Conservation (phyloP, 2,113 vertebrate genomes). For the Pseudopodoces humilis region DNA sequence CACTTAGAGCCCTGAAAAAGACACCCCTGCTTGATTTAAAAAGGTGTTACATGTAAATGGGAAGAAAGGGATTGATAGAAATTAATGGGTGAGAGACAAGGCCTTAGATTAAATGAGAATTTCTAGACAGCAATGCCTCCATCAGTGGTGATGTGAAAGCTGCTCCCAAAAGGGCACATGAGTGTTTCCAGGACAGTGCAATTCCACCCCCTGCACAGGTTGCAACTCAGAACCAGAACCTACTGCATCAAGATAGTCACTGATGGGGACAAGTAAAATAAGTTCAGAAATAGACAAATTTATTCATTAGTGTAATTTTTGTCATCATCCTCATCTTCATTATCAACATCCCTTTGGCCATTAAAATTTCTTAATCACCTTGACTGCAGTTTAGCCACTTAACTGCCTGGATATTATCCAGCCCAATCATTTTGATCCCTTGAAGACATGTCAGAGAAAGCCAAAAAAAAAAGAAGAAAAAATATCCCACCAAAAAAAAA, state of each 20-base stretch:
- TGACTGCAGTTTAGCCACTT: neutral
- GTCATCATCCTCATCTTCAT: neutral
- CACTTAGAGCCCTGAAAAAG: neutral
- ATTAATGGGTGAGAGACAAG: neutral
- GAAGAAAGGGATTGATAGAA: slow-evolving; percentile 26
- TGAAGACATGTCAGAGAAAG: neutral
- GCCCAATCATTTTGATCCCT: neutral
- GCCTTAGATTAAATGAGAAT: neutral
- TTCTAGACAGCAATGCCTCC: neutral
- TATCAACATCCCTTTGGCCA: neutral
- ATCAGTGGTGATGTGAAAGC: neutral
- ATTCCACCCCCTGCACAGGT: neutral
- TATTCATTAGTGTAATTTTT: neutral
- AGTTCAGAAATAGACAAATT: neutral
- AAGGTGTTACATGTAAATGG: neutral
- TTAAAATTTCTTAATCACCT: neutral
- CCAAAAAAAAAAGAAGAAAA: neutral
- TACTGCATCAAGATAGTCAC: neutral
- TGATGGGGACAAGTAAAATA: neutral
- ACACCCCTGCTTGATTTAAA: neutral
- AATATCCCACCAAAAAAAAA: neutral
- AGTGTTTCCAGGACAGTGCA: neutral
- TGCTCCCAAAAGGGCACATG: neutral
- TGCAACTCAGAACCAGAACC: neutral
- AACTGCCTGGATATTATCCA: neutral